These are phyloP conservation scores for Chrysopa pallens DNA, from an alignment of 1,140 invertebrate genomes.

Conservation along the genomic window DNA sequence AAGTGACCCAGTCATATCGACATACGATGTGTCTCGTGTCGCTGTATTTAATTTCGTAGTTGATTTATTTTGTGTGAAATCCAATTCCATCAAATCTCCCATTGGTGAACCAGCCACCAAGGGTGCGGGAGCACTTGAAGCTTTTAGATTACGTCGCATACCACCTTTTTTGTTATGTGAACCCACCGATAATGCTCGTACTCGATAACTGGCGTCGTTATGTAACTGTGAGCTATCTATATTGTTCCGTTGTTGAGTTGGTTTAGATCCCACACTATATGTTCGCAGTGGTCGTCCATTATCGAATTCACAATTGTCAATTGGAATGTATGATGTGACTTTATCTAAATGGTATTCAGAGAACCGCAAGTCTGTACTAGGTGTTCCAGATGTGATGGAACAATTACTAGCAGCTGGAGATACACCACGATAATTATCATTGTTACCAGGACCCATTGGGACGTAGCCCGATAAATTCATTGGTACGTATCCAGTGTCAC, in stretches of 20 bases:
- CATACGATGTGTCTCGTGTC: slow-evolving; percentile 22
- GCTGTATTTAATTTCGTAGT: slow-evolving; percentile 13
- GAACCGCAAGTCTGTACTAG: slow-evolving; percentile 38
- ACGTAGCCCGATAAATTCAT: slow-evolving; percentile 41
- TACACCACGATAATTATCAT: slow-evolving; percentile 26
- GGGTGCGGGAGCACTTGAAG: slow-evolving; percentile 40
- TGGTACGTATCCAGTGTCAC: slow-evolving; percentile 39
- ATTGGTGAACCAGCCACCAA: slow-evolving; percentile 32
- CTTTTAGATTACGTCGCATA: slow-evolving; percentile 25
- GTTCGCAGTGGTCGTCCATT: slow-evolving; percentile 43
- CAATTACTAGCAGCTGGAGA: slow-evolving; percentile 41
- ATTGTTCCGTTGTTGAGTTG: slow-evolving; percentile 25
- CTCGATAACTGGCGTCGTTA: slow-evolving; percentile 23
- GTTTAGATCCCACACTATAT: slow-evolving; percentile 69
- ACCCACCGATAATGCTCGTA: slow-evolving; percentile 51
- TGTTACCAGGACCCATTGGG: slow-evolving; percentile 16
- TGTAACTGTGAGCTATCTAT: slow-evolving; percentile 21
- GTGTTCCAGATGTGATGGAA: slow-evolving; percentile 54
- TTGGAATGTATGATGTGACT: slow-evolving; percentile 39
- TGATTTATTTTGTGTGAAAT: slow-evolving; percentile 39
- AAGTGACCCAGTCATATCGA: slow-evolving; percentile 24
- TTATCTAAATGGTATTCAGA: slow-evolving; percentile 47
- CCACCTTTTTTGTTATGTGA: slow-evolving; percentile 31
- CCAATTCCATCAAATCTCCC: slow-evolving; percentile 65
- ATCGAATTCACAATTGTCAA: slow-evolving; percentile 30